A percentile compares a stretch with the other conserved stretches of the same genome.
phyloP scores from a whole-genome alignment of 2,888 invertebrate species.

The Saturnia pavonia region DNA sequence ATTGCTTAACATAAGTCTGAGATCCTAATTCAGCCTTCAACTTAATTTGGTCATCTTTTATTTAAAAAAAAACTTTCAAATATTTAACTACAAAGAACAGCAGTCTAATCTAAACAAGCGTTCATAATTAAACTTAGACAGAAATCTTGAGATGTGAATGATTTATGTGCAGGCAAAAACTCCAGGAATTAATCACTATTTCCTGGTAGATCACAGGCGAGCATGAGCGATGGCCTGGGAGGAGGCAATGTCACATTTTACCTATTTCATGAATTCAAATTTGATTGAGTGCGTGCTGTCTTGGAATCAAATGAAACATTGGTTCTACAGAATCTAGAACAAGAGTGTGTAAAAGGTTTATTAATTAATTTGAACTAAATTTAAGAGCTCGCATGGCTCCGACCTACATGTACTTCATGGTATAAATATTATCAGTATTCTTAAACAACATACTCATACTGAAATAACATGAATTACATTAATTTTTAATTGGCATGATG shows the following conservation, averaged over 20 bases:
- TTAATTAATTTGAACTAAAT: not conserved
- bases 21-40: not conserved
- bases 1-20: not conserved
- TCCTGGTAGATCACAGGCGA: conserved; percentile 36
- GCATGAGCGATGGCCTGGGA: conserved; percentile 20
- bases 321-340: not conserved
- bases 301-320: conserved; percentile 3
- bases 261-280: conserved; percentile 16
- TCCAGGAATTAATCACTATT: conserved; percentile 52
- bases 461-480: no score
- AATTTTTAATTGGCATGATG: no score
- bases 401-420: not conserved
- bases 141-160: conserved; percentile 50
- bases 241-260: conserved; percentile 14
- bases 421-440: not conserved
- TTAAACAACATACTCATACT: not conserved
- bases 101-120: conserved; percentile 17
- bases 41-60: not conserved
- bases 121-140: conserved; percentile 30
- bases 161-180: conserved; percentile 61
- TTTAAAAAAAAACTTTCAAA: not conserved
- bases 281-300: conserved; percentile 15
- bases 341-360: not conserved
- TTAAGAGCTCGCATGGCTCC: not conserved
- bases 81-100: not conserved